A percentile compares a stretch with the other conserved stretches of the same genome.
phyloP scores from a whole-genome alignment of 2,888 invertebrate genomes.

The Patella caerulea region DNA sequence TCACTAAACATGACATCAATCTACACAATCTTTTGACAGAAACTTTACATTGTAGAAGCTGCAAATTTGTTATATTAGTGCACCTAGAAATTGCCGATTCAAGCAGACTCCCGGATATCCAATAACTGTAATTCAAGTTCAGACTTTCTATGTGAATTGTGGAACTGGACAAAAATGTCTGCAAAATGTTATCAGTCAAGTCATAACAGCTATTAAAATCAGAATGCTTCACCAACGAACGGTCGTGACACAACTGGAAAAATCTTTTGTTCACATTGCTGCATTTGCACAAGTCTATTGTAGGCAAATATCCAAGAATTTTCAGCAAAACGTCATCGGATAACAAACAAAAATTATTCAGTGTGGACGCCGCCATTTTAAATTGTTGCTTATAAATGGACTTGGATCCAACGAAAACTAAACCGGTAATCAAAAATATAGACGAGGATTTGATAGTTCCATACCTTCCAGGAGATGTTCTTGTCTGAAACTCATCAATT shows the following conservation, averaged over 20 bases:
- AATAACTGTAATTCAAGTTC: slow-evolving; percentile 65
- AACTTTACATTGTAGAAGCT: slow-evolving; percentile 61
- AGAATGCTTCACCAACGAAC: slow-evolving; percentile 49
- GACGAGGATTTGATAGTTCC: no score
- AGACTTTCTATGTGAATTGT: slow-evolving; percentile 48
- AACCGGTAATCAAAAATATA: no score
- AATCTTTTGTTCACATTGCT: slow-evolving; percentile 48
- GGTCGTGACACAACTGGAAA: slow-evolving; percentile 49
- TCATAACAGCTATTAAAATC: slow-evolving; percentile 51
- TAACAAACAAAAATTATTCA: slow-evolving; percentile 16
- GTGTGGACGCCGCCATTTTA: not conserved
- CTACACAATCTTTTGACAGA: slow-evolving; percentile 57
- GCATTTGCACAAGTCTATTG: slow-evolving; percentile 39
- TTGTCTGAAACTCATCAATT: no score
- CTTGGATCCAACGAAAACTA: no score
- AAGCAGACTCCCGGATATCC: slow-evolving; percentile 54
- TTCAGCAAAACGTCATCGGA: slow-evolving; percentile 58
- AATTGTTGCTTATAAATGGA: no score
- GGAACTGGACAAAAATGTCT: slow-evolving; percentile 48
- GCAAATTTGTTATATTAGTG: slow-evolving; percentile 54
- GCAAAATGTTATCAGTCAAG: slow-evolving; percentile 50
- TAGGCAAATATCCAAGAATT: slow-evolving; percentile 49
- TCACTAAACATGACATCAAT: slow-evolving; percentile 51
- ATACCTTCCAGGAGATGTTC: no score
- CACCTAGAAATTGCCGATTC: slow-evolving; percentile 55